Evolutionary conservation across 2,888 invertebrate genomes (phyloP).

Genomic region (Apodemia duryi): DNA sequence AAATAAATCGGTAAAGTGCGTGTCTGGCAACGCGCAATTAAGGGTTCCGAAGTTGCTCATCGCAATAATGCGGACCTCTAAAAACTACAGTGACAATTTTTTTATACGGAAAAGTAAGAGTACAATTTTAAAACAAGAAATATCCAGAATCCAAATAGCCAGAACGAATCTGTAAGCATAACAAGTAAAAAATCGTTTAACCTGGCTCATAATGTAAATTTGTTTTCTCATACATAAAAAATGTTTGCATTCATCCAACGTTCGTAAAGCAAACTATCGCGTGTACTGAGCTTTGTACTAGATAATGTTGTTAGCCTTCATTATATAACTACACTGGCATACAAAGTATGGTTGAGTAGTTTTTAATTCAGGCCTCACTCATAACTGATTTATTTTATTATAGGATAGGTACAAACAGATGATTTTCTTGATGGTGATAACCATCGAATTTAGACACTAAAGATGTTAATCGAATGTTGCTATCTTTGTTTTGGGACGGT

Average conservation of each 20-base stretch:
- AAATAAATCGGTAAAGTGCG: too few species aligned
- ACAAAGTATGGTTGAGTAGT: neutral
- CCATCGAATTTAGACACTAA: too few species aligned
- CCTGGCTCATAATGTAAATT: constrained; percentile 1
- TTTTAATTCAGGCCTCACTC: neutral
- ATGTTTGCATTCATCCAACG: neutral
- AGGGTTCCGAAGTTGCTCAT: too few species aligned
- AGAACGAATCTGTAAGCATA: neutral
- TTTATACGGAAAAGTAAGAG: neutral
- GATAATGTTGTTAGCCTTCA: constrained; percentile 6
- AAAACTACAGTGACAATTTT: too few species aligned
- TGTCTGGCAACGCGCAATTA: too few species aligned
- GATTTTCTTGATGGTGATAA: too few species aligned
- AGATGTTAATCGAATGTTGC: too few species aligned
- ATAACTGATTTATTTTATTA: too few species aligned
- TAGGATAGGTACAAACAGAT: too few species aligned
- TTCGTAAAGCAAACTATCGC: constrained; percentile 1
- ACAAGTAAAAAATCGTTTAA: constrained; percentile 1
- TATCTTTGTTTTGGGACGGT: too few species aligned
- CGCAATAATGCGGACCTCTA: too few species aligned
- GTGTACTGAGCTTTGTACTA: neutral
- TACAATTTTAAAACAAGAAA: neutral
- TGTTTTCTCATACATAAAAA: neutral
- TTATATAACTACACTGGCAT: neutral
- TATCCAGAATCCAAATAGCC: too few species aligned